Base-by-base conservation (phyloP, 2,888 invertebrate species). In the Xylocampa areola region DNA sequence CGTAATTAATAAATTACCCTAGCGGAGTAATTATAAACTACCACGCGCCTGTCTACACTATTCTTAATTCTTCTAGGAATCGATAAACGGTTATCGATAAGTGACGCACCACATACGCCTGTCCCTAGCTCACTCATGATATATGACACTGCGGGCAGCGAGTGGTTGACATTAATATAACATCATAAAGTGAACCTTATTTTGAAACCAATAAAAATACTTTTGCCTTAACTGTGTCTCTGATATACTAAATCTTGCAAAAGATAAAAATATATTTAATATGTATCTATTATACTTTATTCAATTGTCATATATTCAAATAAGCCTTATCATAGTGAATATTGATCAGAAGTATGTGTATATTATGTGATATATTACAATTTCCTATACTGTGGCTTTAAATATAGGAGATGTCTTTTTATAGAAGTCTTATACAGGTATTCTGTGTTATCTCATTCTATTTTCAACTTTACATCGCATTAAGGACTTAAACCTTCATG, bases 341-440 rank as follows among this genome's bases (percentile, higher is more conserved):
- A 60, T 61, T 60, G 57, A 39, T 57, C 29, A 57, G 54, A 37
- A 60, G 57, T 73, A 72, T 66, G 59, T 74, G 69, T 76, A 68
- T 72, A n/a, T n/a, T n/a, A 77, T 82, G 79, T 80, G 82, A 80
- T 79, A 78, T 67, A 72, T 47, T 53, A 67, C 50, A 33, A 60
- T 54, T 70, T 70, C 73, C 75, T 74, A 77, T 66, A 63, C 37
- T 35, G 55, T 59, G 74, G 77, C 70, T 74, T 77, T 78, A 74
- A 63, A 36, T 60, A 70, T 69, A 63, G 55, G 36, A 50, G 32
- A 58, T 50, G 14, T 49, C 11, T 44, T 16, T 30, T 43, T 6
- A 27, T 45, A 45, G 33, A 37, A 21, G 25, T 35, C 21, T 14
- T 53, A 32, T 16, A 6, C 0, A 17, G 40, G 48, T 58, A 47